Evolutionary conservation across 2,888 invertebrate species (phyloP), one percentile per base, ranked within the genome.

Genomic region (Rosalia funebris): DNA sequence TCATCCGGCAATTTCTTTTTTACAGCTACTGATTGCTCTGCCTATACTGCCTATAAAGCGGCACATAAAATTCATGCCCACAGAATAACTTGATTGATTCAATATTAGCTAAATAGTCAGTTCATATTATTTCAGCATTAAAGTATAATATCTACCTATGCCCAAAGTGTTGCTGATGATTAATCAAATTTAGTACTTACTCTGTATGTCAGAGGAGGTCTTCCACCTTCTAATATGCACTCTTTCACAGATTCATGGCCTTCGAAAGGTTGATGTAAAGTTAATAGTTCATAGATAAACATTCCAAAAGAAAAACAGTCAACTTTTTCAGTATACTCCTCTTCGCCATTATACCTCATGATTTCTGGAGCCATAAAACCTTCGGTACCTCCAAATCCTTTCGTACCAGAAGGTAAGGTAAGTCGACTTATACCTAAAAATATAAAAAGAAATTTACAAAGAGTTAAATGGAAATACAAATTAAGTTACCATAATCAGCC

Each of bases 351-450:
- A 81, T 96, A 97, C 45, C 95, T 87, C 85, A 98, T 95, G 68
- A 99, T 98, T 84, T 99, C 98, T 0, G 98, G 99, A 1, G 98
- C 99, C 95, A 99, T 99, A 80, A 98, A 99, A 0, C 98, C 98
- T 82, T 97, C 96, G 0, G 99, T 99, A 1, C 99, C 98, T 0
- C 98, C 98, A 83, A 98, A 98, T 0, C 99, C 98, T 79, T 96
- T 97, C 0, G 95, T 93, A 0, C 96, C 95, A 0, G 93, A 93
- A 0, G 96, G 95, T 5, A 95, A 86, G 1, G 91, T 95, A 66
- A 92, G 85, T 37, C 96, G 86, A 73, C 95, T 95, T 60, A 96
- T 96, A 47, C 95, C 89, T 89, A 71, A 4, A 65, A 63, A 57
- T 37, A 36, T 52, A 15, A 54, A 34, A 16, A 25, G 3, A 25